Evolutionary conservation across 2,797 vertebrate species (phyloP).

Genomic region (Gobio occitaniae): DNA sequence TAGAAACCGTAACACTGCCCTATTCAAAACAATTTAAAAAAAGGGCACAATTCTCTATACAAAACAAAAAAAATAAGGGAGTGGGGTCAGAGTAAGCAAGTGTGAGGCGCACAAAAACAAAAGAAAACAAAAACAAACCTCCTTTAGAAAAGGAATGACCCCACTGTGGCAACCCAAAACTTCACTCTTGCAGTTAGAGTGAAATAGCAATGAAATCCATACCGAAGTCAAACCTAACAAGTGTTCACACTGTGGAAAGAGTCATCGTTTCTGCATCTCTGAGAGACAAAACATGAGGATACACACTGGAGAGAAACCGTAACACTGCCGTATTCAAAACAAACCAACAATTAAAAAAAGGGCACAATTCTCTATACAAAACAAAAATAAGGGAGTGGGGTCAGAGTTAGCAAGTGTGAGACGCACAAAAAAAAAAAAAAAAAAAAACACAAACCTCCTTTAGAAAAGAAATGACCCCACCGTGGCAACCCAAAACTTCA

Average conservation of each 20-base stretch:
- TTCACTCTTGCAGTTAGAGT: not conserved
- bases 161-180: not conserved
- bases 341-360: not conserved
- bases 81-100: no score
- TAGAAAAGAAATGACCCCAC: not conserved
- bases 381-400: not conserved
- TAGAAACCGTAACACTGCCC: no score
- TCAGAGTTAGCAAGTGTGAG: not conserved
- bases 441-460: no score
- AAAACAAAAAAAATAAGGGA: no score
- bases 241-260: not conserved
- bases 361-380: no score
- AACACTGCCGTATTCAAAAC: not conserved
- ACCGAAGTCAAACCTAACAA: not conserved
- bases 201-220: not conserved
- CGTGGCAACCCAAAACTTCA: not conserved
- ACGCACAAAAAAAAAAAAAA: not conserved
- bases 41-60: no score
- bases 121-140: no score
- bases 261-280: not conserved
- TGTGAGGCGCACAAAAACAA: no score
- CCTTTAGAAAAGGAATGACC: no score
- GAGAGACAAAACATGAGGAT: not conserved
- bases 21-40: no score
- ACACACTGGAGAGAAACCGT: not conserved